These are phyloP conservation scores for Paratilapia polleni DNA, from an alignment of 2,113 vertebrate genomes.

Conservation along the genomic window DNA sequence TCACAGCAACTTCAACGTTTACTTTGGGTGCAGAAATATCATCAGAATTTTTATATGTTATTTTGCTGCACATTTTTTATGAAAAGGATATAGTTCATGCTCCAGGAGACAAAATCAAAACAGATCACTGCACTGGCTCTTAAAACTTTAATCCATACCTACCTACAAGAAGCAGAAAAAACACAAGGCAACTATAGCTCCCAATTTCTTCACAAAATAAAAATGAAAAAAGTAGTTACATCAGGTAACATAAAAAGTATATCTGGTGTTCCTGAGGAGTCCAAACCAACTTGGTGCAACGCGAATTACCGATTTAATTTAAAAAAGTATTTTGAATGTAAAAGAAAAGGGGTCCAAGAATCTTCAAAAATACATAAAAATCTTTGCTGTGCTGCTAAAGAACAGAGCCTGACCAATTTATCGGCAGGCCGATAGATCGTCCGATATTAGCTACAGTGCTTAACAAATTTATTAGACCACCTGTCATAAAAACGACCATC, in stretches of 20 bases:
- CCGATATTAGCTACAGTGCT: neutral
- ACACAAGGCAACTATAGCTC: neutral
- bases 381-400: neutral
- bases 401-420: neutral
- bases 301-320: neutral
- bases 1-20: neutral
- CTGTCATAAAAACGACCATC: no score
- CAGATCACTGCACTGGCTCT: neutral
- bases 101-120: neutral
- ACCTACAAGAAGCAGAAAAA: neutral
- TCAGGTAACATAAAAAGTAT: neutral
- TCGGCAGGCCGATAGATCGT: neutral
- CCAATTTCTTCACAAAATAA: neutral
- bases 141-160: neutral
- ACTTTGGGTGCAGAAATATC: neutral
- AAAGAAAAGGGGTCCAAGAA: neutral
- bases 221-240: neutral
- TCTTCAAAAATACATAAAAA: no score
- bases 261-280: neutral
- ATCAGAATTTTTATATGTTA: neutral
- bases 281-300: neutral
- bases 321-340: neutral
- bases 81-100: neutral
- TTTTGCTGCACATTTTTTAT: neutral
- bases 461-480: no score